Base-by-base conservation (phyloP, 2,888 invertebrate species). In the Pheosia tremula region DNA sequence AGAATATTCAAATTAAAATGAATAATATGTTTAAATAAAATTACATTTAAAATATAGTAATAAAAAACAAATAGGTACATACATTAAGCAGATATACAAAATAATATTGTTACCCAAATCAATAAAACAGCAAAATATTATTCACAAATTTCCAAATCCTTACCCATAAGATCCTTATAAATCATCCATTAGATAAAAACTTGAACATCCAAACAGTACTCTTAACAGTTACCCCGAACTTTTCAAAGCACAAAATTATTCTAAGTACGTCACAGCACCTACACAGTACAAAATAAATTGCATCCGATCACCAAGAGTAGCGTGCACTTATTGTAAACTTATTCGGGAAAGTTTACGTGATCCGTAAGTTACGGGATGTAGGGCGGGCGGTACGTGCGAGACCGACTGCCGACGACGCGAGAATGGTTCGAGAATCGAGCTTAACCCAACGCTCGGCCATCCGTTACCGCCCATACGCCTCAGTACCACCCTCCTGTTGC, bases 401-500 rank as follows among this genome's bases (percentile, higher is more conserved):
- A 65, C 66, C 67, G 68, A 61, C 74, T 67, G 62, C 64, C 61
- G 75, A 63, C 74, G 62, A 63, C 72, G 77, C 77, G 75, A 64
- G 75, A 80, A 68, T 80, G 78, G 71, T 61, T 64, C 67, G 57
- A 57, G 60, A 59, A 58, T 59, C 63, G 56, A 60, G 71, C 63
- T 66, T 62, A 59, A 63, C 57, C 69, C 50, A 58, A 60, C 56
- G 61, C 60, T 61, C 68, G 71, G 68, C 62, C 69, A 64, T 72
- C 69, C 68, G 76, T 75, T 62, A 66, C 78, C 78, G 77, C 79
- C 77, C 81, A 79, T 76, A 76, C 77, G 68, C 66, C 72, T 69
- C 67, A 72, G 70, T 63, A 64, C 82, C 80, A 80, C 85, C 84
- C 85, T 83, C 84, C 83, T 84, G 85, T 83, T 84, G 78, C 79